Percentiles rank a stretch among this genome's conserved stretches.
phyloP scores from a whole-genome alignment of 2,113 vertebrate species.

The Peromyscus californicus region DNA sequence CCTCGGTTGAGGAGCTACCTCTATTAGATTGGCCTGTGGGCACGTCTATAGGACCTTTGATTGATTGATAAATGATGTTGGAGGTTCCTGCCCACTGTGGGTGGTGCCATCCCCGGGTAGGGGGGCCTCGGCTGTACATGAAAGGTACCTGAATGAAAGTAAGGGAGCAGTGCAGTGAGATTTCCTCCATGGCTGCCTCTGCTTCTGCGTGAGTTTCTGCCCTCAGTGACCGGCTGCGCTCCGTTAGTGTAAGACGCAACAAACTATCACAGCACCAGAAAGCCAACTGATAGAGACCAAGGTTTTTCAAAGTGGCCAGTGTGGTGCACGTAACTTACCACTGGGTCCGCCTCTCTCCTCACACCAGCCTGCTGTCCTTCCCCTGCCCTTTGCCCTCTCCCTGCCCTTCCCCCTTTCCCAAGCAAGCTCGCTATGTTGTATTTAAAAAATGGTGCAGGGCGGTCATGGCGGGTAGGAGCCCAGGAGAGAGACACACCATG shows the following conservation, averaged over 20 bases:
- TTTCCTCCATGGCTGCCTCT: not conserved
- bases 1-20: not conserved
- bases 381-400: not conserved
- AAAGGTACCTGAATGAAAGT: not conserved
- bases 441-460: no score
- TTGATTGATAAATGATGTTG: not conserved
- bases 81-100: not conserved
- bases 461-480: no score
- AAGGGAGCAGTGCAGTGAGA: not conserved
- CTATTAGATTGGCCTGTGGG: not conserved
- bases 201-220: not conserved
- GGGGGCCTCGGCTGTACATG: not conserved
- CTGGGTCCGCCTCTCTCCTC: not conserved
- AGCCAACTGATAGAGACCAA: not conserved
- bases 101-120: not conserved
- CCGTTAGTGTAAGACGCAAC: not conserved
- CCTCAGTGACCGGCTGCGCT: not conserved
- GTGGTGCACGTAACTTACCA: not conserved
- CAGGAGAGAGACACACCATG: no score
- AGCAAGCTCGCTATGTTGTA: not conserved
- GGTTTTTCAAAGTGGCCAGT: not conserved
- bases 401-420: not conserved
- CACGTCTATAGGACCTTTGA: not conserved
- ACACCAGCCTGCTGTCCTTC: not conserved
- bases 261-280: not conserved